These are phyloP conservation scores for Goniozus legneri DNA, from an alignment of 1,140 invertebrate genomes.

Conservation along the genomic window DNA sequence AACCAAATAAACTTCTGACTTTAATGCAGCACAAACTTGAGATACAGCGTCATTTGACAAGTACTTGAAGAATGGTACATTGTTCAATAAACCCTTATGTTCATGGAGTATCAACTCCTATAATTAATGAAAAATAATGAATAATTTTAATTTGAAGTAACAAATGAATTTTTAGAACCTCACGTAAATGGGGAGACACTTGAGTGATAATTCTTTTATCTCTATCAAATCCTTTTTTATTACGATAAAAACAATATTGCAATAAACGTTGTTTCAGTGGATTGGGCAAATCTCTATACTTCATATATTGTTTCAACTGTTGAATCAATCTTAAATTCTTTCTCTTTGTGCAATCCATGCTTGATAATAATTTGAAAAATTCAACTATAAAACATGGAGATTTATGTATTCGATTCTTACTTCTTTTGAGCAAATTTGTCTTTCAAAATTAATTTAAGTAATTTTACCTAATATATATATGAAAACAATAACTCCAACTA, in stretches of 20 bases:
- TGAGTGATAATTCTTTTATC: conserved; percentile 47
- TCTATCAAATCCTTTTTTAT: conserved; percentile 46
- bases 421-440: conserved; percentile 2
- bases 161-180: conserved; percentile 24
- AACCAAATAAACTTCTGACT: conserved; percentile 50
- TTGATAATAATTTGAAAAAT: conserved; percentile 28
- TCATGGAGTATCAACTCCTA: conserved; percentile 52
- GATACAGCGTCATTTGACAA: conserved; percentile 40
- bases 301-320: conserved; percentile 41
- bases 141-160: neutral
- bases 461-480: conserved; percentile 39
- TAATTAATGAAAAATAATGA: conserved; percentile 9
- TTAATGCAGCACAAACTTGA: conserved; percentile 41
- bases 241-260: conserved; percentile 44
- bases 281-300: conserved; percentile 36
- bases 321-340: conserved; percentile 27
- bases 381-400: conserved; percentile 22
- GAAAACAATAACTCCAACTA: conserved; percentile 38
- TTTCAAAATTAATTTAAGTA: neutral
- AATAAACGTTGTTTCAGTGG: conserved; percentile 31
- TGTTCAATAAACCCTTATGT: conserved; percentile 45
- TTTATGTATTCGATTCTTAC: conserved; percentile 2
- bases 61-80: conserved; percentile 49
- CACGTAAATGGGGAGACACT: conserved; percentile 46
- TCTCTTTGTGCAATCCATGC: conserved; percentile 26